Evolutionary conservation across 2,888 invertebrate species (phyloP).

Genomic region (Drosophila percnosoma): DNA sequence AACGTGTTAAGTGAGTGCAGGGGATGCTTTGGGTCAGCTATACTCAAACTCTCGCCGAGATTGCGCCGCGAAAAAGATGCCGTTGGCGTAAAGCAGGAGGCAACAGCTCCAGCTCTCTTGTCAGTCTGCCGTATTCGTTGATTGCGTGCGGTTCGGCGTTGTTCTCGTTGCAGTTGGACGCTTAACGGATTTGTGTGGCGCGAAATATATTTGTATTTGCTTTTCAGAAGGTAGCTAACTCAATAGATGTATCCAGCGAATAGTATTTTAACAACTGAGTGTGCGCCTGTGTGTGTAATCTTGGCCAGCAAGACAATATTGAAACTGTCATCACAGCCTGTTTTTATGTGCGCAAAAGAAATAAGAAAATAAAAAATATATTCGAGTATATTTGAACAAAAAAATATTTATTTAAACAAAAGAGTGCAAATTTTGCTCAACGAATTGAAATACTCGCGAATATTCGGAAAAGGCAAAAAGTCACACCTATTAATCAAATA

Average conservation of each 20-base stretch:
- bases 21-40: slow-evolving; percentile 34
- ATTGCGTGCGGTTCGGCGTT: slow-evolving; percentile 64
- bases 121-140: slow-evolving; percentile 69
- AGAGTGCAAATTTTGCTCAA: background rate
- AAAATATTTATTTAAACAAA: background rate
- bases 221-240: slow-evolving; percentile 36
- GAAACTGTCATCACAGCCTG: slow-evolving; percentile 1
- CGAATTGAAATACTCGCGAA: background rate
- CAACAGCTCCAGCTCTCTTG: slow-evolving; percentile 35
- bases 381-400: slow-evolving; percentile 1
- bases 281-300: slow-evolving; percentile 19
- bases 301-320: slow-evolving; percentile 18
- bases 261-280: slow-evolving; percentile 38
- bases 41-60: slow-evolving; percentile 51
- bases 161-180: slow-evolving; percentile 23
- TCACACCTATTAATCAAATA: background rate
- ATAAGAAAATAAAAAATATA: slow-evolving; percentile 5
- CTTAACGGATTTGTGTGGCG: slow-evolving; percentile 46
- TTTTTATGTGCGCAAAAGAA: slow-evolving; percentile 10
- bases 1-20: slow-evolving; percentile 24
- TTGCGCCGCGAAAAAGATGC: slow-evolving; percentile 70
- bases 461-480: background rate
- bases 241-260: slow-evolving; percentile 23
- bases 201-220: slow-evolving; percentile 43
- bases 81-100: slow-evolving; percentile 33